A percentile compares a stretch with the other conserved stretches of the same genome.
phyloP scores from a whole-genome alignment of 2,797 vertebrate genomes.

The Salmo trutta region DNA sequence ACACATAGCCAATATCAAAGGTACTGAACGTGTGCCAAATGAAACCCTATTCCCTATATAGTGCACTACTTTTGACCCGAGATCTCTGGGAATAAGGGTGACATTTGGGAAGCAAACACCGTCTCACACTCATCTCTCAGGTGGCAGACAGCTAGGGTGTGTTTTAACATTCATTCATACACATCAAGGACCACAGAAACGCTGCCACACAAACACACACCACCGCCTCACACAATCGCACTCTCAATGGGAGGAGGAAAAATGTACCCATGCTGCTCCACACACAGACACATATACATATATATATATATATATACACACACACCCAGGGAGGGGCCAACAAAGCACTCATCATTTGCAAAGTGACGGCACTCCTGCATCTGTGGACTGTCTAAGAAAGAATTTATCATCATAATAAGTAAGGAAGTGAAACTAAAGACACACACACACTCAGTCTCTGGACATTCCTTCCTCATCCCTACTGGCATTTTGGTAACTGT shows the following conservation, averaged over 20 bases:
- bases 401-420: background rate
- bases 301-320: constrained; percentile 5
- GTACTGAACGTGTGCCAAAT: background rate
- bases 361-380: background rate
- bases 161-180: background rate
- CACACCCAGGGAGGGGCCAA: background rate
- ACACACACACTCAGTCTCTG: background rate
- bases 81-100: background rate
- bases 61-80: background rate
- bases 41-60: background rate
- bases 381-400: background rate
- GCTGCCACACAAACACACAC: constrained; percentile 12
- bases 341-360: no score
- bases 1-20: background rate
- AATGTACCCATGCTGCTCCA: background rate
- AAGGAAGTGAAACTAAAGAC: background rate
- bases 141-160: background rate
- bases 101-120: background rate
- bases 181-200: constrained; percentile 9
- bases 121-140: background rate
- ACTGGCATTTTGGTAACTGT: background rate
- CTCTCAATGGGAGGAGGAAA: background rate
- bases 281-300: constrained; percentile 12
- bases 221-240: background rate
- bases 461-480: background rate